These are phyloP conservation scores for Butorides virescens DNA, from an alignment of 2,113 vertebrate species.

Conservation along the genomic window DNA sequence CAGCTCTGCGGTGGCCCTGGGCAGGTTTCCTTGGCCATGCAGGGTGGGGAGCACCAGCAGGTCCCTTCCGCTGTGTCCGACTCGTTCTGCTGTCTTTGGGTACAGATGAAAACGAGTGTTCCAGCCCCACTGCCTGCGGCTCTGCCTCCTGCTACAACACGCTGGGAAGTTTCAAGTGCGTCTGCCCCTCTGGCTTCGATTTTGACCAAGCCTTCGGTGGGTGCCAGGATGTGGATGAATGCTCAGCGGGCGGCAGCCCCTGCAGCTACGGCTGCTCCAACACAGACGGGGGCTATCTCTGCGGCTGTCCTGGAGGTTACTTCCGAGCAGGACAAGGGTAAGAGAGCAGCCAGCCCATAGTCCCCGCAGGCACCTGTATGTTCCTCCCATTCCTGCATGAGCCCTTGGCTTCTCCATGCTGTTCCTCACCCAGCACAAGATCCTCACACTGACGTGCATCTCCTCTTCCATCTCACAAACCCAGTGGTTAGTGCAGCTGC, in stretches of 20 bases:
- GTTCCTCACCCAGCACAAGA: not conserved
- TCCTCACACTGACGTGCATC: too few species aligned
- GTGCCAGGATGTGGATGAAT: constrained; percentile 94
- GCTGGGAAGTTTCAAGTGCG: constrained; percentile 90
- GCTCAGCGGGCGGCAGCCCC: constrained; percentile 74
- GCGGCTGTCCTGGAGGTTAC: constrained; percentile 89
- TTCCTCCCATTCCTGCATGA: not conserved
- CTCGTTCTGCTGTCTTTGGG: not conserved
- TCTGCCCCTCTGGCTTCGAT: constrained; percentile 93
- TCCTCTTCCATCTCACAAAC: not conserved
- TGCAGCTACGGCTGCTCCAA: constrained; percentile 94
- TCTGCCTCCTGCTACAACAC: constrained; percentile 95
- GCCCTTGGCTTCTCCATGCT: not conserved
- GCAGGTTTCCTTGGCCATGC: not conserved
- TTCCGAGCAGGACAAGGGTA: constrained; percentile 93
- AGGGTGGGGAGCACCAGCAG: not conserved
- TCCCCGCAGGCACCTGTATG: rapidly evolving
- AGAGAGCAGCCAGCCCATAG: not conserved
- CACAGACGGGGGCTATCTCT: constrained; percentile 90
- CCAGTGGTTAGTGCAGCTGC: too few species aligned
- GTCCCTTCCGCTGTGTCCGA: not conserved
- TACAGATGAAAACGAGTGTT: constrained; percentile 92
- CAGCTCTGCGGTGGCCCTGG: not conserved
- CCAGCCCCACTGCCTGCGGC: constrained; percentile 78
- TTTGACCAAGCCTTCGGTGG: constrained; percentile 81